Conservation (phyloP, 2,113 vertebrate genomes). For the Atrichornis clamosus region DNA sequence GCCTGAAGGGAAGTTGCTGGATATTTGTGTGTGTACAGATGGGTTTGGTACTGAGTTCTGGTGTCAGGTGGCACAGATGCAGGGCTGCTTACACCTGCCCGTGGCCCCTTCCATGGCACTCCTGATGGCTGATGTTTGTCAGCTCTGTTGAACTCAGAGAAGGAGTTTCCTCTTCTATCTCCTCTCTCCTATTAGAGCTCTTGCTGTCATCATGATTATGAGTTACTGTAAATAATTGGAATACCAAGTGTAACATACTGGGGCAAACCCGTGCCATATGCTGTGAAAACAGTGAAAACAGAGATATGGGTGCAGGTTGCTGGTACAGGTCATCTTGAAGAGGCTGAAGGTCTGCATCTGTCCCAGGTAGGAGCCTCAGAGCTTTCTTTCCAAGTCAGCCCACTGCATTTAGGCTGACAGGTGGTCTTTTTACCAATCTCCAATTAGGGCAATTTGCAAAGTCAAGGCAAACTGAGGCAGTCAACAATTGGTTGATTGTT, state of each 20-base stretch:
- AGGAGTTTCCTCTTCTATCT: neutral
- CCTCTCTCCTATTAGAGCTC: neutral
- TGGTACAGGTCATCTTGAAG: neutral
- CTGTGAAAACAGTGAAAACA: neutral
- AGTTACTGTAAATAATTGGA: neutral
- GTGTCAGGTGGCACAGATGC: neutral
- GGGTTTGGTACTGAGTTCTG: neutral
- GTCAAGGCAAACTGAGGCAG: neutral
- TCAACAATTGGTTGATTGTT: neutral
- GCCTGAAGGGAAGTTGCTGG: neutral
- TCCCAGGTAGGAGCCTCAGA: neutral
- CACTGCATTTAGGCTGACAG: neutral
- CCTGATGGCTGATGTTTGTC: neutral
- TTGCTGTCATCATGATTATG: neutral
- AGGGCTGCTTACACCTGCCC: neutral
- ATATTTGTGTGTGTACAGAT: neutral
- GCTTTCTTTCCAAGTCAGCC: neutral
- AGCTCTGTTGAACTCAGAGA: neutral
- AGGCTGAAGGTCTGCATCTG: neutral
- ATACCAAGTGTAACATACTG: neutral
- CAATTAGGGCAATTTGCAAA: neutral
- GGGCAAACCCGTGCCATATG: neutral
- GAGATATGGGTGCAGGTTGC: neutral
- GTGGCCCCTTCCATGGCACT: accelerated
- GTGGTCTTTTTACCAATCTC: neutral